Percentiles rank a stretch among this genome's conserved stretches.
Evolutionary conservation across 2,888 invertebrate genomes (phyloP).

Genomic region (Esperia sulphurella): DNA sequence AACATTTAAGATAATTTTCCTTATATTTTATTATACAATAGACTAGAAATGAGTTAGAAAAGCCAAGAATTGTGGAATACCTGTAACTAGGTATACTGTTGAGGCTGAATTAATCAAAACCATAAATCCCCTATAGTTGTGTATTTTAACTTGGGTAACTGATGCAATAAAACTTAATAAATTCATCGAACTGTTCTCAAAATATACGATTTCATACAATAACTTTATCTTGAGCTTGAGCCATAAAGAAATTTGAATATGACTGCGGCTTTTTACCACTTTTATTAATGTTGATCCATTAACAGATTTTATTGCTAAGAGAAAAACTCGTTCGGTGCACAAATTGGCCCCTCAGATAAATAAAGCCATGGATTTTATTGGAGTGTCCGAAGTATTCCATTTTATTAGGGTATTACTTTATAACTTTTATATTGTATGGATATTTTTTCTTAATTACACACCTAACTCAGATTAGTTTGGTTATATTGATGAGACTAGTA

Average conservation of each 20-base stretch:
- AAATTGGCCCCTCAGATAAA: conserved; percentile 58
- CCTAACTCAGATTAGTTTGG: conserved; percentile 9
- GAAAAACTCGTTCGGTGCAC: conserved; percentile 52
- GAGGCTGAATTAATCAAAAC: conserved; percentile 2
- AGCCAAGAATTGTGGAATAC: too few species aligned
- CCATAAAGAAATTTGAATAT: conserved; percentile 54
- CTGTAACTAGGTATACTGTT: too few species aligned
- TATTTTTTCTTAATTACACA: conserved; percentile 31
- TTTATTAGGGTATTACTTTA: conserved; percentile 48
- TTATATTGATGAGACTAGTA: not conserved
- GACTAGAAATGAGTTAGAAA: too few species aligned
- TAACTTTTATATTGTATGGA: conserved; percentile 32
- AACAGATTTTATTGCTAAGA: conserved; percentile 56
- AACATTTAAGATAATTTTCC: too few species aligned
- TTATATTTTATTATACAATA: too few species aligned
- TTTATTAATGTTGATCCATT: conserved; percentile 69
- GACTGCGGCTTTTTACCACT: conserved; percentile 48
- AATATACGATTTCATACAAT: conserved; percentile 41
- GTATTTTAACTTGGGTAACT: conserved; percentile 9
- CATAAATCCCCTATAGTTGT: conserved; percentile 4
- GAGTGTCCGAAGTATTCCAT: conserved; percentile 34
- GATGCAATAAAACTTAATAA: conserved; percentile 35
- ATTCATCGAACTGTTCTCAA: conserved; percentile 38
- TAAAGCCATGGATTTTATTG: conserved; percentile 52
- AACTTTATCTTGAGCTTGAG: conserved; percentile 33